Percentiles rank a stretch among this genome's conserved stretches.
These are phyloP conservation scores for Agrenia bidenticulata DNA, from an alignment of 2,888 invertebrate species.

Conservation along the genomic window DNA sequence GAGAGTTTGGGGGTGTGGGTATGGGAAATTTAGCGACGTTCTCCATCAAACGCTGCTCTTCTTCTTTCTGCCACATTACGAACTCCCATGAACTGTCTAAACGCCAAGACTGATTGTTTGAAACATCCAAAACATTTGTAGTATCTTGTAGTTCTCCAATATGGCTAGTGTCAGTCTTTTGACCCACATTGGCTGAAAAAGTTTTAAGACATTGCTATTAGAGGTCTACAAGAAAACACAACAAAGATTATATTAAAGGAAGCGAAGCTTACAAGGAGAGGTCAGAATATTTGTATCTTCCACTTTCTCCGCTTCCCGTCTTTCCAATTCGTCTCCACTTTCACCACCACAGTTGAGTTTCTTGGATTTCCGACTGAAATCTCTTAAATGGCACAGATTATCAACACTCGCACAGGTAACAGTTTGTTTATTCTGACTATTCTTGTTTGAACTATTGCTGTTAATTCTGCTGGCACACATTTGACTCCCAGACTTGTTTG, in stretches of 20 bases:
- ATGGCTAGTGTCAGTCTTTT: not conserved
- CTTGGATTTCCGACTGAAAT: conserved; percentile 9
- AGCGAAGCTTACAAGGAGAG: not conserved
- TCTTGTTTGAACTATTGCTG: conserved; percentile 16
- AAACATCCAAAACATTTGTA: conserved; percentile 30
- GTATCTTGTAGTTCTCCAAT: not conserved
- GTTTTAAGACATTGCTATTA: no score
- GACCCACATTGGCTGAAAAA: conserved; percentile 1
- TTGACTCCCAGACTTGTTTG: conserved; percentile 19
- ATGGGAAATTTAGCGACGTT: conserved; percentile 44
- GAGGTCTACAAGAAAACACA: not conserved
- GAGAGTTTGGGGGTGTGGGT: conserved; percentile 46
- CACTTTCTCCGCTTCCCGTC: conserved; percentile 18
- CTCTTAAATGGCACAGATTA: conserved; percentile 46
- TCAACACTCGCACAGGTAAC: conserved; percentile 46
- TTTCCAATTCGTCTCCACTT: conserved; percentile 18
- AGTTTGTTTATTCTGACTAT: conserved; percentile 9
- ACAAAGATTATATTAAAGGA: not conserved
- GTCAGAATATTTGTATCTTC: conserved; percentile 9
- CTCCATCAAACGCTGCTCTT: conserved; percentile 35
- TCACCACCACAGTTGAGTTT: conserved; percentile 25
- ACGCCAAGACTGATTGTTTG: conserved; percentile 49
- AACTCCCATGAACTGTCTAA: conserved; percentile 52
- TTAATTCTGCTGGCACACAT: conserved; percentile 9
- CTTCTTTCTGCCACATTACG: conserved; percentile 46